phyloP scores from a whole-genome alignment of 2,797 vertebrate genomes.

The Onychomys leucogaster region DNA sequence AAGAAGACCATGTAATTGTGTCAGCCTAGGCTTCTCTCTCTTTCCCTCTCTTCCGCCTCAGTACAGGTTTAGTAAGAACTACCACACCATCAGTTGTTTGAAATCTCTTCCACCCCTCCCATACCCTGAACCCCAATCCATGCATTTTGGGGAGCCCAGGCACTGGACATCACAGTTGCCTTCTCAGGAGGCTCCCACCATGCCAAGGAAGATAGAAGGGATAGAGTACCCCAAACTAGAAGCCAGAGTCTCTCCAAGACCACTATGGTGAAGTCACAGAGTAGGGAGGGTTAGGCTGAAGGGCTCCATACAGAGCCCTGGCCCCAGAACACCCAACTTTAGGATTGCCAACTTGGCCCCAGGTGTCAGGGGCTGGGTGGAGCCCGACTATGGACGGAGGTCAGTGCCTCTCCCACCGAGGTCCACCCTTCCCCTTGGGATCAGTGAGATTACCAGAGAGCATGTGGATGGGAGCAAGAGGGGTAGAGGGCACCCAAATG shows the following conservation, averaged over 20 bases:
- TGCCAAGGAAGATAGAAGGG: slow-evolving; percentile 51
- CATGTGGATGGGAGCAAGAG: slow-evolving; percentile 64
- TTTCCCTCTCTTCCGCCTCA: slow-evolving; percentile 63
- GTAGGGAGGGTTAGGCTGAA: not conserved
- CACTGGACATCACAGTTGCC: slow-evolving; percentile 46
- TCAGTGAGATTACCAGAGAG: slow-evolving; percentile 53
- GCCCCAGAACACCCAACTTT: not conserved
- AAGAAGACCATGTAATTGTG: slow-evolving; percentile 68
- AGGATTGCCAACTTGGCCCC: not conserved
- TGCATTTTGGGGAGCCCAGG: slow-evolving; percentile 55
- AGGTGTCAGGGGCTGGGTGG: not conserved
- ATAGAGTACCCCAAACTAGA: slow-evolving; percentile 32
- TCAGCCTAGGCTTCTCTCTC: slow-evolving; percentile 70
- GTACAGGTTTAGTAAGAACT: slow-evolving; percentile 26
- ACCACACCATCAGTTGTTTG: slow-evolving; percentile 6
- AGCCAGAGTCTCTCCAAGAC: slow-evolving; percentile 41
- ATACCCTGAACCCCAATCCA: slow-evolving; percentile 55
- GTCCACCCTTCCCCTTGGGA: slow-evolving; percentile 63
- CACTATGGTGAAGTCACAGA: not conserved
- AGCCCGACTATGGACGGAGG: slow-evolving; percentile 54
- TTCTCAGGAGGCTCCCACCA: not conserved
- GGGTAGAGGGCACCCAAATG: slow-evolving; percentile 74
- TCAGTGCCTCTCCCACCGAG: slow-evolving; percentile 75
- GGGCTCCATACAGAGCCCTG: slow-evolving; percentile 73
- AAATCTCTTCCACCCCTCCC: slow-evolving; percentile 62